Percentiles rank a stretch among this genome's conserved stretches.
Evolutionary conservation across 2,113 vertebrate species (phyloP).

Genomic region (Calyptommatus sinebrachiatus): DNA sequence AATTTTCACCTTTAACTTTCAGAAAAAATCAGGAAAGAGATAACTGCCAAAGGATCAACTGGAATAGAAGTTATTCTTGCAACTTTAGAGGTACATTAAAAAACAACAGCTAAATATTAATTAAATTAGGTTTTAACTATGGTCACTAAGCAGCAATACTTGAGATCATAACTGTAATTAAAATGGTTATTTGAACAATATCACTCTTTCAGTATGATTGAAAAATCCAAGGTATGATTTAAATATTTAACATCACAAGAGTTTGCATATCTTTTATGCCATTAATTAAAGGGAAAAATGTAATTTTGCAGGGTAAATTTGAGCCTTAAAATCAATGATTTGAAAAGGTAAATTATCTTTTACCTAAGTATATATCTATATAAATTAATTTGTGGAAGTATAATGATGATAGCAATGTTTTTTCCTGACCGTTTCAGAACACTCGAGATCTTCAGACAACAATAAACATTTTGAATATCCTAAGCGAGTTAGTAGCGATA

Average conservation of each 20-base stretch:
- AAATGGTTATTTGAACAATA: not conserved
- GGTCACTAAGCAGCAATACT: not conserved
- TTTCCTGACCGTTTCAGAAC: conserved; percentile 78
- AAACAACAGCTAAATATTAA: not conserved
- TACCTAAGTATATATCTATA: not conserved
- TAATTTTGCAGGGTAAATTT: not conserved
- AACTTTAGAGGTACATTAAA: conserved; percentile 84
- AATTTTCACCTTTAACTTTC: conserved; percentile 54
- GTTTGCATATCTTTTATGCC: not conserved
- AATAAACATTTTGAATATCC: conserved; percentile 89
- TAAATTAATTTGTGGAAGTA: not conserved
- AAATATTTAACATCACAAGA: not conserved
- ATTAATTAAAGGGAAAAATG: not conserved
- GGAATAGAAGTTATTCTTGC: conserved; percentile 90
- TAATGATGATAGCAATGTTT: conserved; percentile 22
- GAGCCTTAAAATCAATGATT: not conserved
- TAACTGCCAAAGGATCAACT: conserved; percentile 91
- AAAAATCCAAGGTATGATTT: not conserved
- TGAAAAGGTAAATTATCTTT: not conserved
- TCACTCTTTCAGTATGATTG: not conserved
- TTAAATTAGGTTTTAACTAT: not conserved
- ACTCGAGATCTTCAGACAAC: conserved; percentile 87
- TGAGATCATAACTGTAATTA: not conserved
- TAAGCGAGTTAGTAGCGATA: conserved; percentile 87
- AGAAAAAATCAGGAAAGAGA: conserved; percentile 96